Evolutionary conservation across 2,888 invertebrate genomes (phyloP), one percentile per base, ranked within the genome.

Genomic region (Apodemia hepburni): DNA sequence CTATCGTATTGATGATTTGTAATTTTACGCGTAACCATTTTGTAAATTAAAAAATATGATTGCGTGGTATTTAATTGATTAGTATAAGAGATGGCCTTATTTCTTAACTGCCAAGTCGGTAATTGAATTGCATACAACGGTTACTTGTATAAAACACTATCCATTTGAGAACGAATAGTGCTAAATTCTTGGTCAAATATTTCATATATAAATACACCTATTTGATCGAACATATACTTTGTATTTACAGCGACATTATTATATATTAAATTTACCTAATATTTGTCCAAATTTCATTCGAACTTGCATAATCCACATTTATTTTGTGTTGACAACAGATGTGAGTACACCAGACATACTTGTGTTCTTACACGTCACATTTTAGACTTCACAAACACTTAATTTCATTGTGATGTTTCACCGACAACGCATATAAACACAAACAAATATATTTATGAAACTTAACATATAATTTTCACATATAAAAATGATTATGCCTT

Each of bases 241-340:
- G 58, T 66, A 72, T 71, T 72, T 68, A 61, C 63, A 63, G 64
- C 66, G 65, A 69, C 72, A 65, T 69, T 66, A 72, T 70, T 71
- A 66, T 63, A 66, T 65, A 73, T 74, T 67, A 70, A 71, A 84
- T 88, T 88, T 88, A 89, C 88, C 89, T 87, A 87, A 86, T 78
- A 84, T 77, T 81, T 80, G 80, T 82, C 80, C 85, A 85, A 84
- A 89, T 88, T 83, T 82, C 83, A 79, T 79, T 82, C 81, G 84
- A 83, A 84, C 88, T 88, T 87, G 90, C 88, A 87, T 88, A 89
- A 87, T 91, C 84, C 87, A 84, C 80, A 81, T 27, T 82, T 87
- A 86, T 87, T 87, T 83, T 80, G 81, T 85, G 80, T 86, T 87
- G 87, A 89, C 85, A 86, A 87, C 85, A 82, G 85, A 85, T 81